Percentiles rank a stretch among this genome's conserved stretches.
Conservation (phyloP, 2,888 invertebrate genomes). For the Chloroclysta siterata region DNA sequence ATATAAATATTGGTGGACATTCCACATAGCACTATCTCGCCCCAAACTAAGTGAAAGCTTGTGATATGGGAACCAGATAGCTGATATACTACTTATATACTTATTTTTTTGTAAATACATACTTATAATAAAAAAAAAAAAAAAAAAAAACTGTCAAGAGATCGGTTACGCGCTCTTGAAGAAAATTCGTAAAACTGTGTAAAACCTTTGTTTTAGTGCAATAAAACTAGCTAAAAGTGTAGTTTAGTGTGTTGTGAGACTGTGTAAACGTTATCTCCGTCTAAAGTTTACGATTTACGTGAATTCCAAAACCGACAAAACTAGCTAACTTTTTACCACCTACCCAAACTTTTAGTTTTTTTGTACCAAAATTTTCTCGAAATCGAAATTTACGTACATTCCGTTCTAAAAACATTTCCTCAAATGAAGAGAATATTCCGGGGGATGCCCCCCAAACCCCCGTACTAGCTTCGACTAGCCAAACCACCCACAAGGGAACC, state of each 20-base stretch:
- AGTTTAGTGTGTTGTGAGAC: not conserved
- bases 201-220: not conserved
- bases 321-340: not conserved
- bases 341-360: not conserved
- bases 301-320: not conserved
- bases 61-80: no score
- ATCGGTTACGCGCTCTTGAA: not conserved
- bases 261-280: not conserved
- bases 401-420: not conserved
- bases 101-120: no score
- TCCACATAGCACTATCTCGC: no score
- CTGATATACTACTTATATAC: no score
- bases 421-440: not conserved
- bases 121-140: no score
- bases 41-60: no score
- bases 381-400: no score
- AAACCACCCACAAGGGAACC: not conserved
- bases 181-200: not conserved
- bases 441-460: not conserved
- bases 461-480: constrained; percentile 5
- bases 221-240: not conserved
- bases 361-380: no score
- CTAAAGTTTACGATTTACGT: not conserved
- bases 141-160: no score
- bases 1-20: no score